A percentile compares a stretch with the other conserved stretches of the same genome.
Evolutionary conservation across 23 tunicate genomes (phyloP).

Genomic region (Ascidia mentula): DNA sequence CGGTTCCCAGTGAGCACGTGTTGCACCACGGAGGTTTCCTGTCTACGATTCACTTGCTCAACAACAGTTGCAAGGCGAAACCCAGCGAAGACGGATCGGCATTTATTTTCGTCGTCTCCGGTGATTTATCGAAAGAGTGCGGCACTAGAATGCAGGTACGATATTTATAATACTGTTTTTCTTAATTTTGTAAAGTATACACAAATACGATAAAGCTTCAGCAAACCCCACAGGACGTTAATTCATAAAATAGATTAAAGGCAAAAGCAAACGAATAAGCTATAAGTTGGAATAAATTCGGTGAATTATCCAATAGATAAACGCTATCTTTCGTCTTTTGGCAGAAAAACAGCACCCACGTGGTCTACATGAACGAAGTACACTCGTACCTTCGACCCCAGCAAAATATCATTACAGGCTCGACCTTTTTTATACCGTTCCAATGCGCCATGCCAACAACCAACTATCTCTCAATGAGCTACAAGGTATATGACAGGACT

Average conservation of each 20-base stretch:
- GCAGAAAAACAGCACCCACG: constrained; percentile 33
- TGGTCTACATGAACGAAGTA: constrained; percentile 14
- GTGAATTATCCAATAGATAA: not conserved
- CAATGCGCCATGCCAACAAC: constrained; percentile 17
- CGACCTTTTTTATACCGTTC: constrained; percentile 27
- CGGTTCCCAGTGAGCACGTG: not conserved
- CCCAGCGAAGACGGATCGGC: not conserved
- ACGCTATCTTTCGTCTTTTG: not conserved
- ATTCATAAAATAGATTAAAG: too few relatives aligned
- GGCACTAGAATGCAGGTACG: not conserved
- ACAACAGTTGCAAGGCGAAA: constrained; percentile 22
- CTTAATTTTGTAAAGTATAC: too few relatives aligned
- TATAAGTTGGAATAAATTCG: too few relatives aligned
- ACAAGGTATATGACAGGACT: not conserved
- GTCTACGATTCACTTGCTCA: not conserved
- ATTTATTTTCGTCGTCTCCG: not conserved
- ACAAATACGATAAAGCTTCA: too few relatives aligned
- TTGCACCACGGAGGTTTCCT: not conserved
- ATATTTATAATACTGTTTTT: too few relatives aligned
- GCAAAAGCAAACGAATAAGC: too few relatives aligned
- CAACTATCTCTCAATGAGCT: not conserved
- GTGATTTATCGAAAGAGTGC: not conserved
- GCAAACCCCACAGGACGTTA: too few relatives aligned
- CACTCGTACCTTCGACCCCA: not conserved
- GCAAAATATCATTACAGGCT: constrained; percentile 1